Evolutionary conservation across 64 coral and sea anemone genomes (phyloP), one percentile per base, ranked within the genome.

Genomic region (Pocillopora verrucosa): DNA sequence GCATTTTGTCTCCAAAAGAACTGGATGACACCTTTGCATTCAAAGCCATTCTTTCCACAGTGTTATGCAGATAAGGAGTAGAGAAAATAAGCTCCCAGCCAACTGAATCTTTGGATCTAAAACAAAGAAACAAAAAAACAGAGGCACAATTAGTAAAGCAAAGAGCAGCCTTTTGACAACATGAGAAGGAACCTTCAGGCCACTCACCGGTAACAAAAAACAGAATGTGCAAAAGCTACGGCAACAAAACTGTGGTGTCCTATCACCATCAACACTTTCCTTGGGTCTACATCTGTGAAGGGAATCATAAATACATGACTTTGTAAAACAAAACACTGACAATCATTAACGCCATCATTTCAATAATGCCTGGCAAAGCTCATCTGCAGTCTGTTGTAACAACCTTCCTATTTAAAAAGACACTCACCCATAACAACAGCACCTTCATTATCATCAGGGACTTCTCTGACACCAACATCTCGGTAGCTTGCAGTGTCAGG

Each of bases 201-300:
- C 14, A 85, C 95, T 92, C 67, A 98, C 95, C 94, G 94, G 60
- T 98, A 98, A 67, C 95, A 98, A 24, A 98, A 74, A 16, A 98
- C 92, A 89, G 89, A 94, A 89, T 94, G 95, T 72, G 95, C 92
- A 89, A 92, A 98, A 22, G 95, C 95, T 34, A 98, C 95, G 59
- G 95, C 95, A 22, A 98, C 94, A 57, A 98, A 65, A 64, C 92
- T 92, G 83, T 98, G 92, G 56, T 98, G 95, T 5, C 95, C 95
- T 14, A 89, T 77, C 19, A 98, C 92, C n/a, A 98, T 98, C 16
- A 98, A 25, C 2, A 92, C 95, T 92, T 91, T 98, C 61, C 91
- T 88, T 64, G 95, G 95, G 22, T 98, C 91, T 16, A 98, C 65
- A 86, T 94, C 95, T 98, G 25, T 9, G 13, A n/a, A 81, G 60